Conservation (phyloP, 2,888 invertebrate species). For the Stenolophus ochropezus region DNA sequence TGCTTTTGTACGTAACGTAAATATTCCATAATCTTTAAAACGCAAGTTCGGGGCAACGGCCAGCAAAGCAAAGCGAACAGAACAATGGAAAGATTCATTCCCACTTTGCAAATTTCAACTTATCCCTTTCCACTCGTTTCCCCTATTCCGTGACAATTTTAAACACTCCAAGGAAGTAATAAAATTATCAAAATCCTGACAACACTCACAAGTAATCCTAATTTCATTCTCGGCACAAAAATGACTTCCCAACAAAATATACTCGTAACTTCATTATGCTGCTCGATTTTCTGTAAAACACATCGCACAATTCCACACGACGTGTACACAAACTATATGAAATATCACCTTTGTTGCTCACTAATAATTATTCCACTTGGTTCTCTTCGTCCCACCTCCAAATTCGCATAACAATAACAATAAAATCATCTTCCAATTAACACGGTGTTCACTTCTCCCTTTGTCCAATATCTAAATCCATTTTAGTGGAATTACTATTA, state of each 20-base stretch:
- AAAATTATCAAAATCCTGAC: slow-evolving; percentile 4
- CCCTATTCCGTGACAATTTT: slow-evolving; percentile 18
- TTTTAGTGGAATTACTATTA: no score
- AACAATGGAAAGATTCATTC: slow-evolving; percentile 36
- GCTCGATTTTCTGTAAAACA: neutral
- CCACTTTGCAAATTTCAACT: slow-evolving; percentile 25
- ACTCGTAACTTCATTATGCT: neutral
- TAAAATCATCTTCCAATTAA: no score
- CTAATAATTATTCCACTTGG: neutral
- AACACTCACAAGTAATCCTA: slow-evolving; percentile 3
- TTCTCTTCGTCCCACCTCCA: no score
- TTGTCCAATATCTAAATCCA: no score
- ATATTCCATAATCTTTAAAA: slow-evolving; percentile 43
- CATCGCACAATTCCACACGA: neutral
- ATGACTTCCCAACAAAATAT: neutral
- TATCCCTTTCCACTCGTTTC: slow-evolving; percentile 8
- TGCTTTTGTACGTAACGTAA: slow-evolving; percentile 45
- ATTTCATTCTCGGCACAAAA: neutral
- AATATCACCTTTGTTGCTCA: neutral
- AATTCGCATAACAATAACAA: no score
- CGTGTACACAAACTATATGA: neutral
- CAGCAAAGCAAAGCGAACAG: neutral
- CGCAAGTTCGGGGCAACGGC: slow-evolving; percentile 35
- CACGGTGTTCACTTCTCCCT: no score
- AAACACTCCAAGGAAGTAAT: slow-evolving; percentile 3